Evolutionary conservation across 1,140 invertebrate genomes (phyloP), one percentile per base, ranked within the genome.

Genomic region (Drosophila sp.): DNA sequence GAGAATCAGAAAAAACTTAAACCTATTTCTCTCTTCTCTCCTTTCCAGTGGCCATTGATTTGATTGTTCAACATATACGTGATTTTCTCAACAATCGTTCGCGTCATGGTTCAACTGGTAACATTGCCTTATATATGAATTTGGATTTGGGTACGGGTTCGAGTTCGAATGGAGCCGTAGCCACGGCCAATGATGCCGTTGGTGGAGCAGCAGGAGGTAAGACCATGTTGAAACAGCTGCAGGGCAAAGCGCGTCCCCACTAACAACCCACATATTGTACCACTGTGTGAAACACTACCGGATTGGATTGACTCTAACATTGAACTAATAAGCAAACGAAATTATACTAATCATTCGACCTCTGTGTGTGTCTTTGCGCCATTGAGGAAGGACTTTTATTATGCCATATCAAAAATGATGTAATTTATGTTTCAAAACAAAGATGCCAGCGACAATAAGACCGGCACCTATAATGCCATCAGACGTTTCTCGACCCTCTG

Each of bases 31-130:
- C 5, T 62, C 54, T 62, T 68, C 62, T 69, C 11, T 86, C 60
- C 66, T 73, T 94, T 94, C 55, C 94, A 97, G 98, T 98, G 91
- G 98, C 98, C 55, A 98, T 98, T 90, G 97, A 98, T 86, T 93
- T 98, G 82, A 98, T 99, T 84, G 97, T 98, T 4, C 97, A 98
- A 92, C 97, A 98, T 92, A 98, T 98, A 84, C 94, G 96, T 90
- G 97, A 98, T 93, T 95, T 96, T 78, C 91, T 96, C 70, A 94
- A 93, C 79, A 94, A 95, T 78, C 93, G 94, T 23, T 85, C 90
- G 6, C 79, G 72, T 10, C 73, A 76, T 40, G 87, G 87, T 6
- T 91, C 90, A 3, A 84, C 90, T 11, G 70, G 73, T 4, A 91
- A 90, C 11, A 85, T 91, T 72, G 72, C 76, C 3, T 62, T 91